phyloP scores from a whole-genome alignment of 2,888 invertebrate genomes.

The Ormyrus pomaceus region DNA sequence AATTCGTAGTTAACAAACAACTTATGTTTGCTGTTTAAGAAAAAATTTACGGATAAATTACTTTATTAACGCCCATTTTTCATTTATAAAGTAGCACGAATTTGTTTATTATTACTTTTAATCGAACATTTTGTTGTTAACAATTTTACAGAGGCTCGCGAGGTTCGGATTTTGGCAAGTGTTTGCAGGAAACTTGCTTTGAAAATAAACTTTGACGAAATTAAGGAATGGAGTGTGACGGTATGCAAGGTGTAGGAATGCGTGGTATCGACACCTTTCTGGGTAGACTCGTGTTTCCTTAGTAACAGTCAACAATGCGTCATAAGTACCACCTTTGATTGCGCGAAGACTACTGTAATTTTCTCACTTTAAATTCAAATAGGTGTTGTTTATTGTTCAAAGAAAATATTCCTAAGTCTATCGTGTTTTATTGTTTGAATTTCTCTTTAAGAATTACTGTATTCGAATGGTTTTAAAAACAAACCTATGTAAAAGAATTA shows the following conservation, averaged over 20 bases:
- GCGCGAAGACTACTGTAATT: conserved; percentile 7
- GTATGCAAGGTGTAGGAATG: conserved; percentile 46
- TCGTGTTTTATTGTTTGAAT: too few species aligned
- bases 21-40: not conserved
- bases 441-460: too few species aligned
- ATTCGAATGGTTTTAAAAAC: too few species aligned
- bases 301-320: conserved; percentile 73
- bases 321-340: conserved; percentile 35
- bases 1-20: not conserved
- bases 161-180: too few species aligned
- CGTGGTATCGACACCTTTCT: conserved; percentile 71
- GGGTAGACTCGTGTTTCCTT: conserved; percentile 67
- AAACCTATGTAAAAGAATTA: too few species aligned
- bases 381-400: too few species aligned
- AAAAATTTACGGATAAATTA: not conserved
- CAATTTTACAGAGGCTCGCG: too few species aligned
- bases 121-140: too few species aligned
- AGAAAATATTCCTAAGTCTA: too few species aligned
- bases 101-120: not conserved
- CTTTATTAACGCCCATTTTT: not conserved
- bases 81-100: not conserved
- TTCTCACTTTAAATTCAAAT: conserved; percentile 10
- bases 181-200: too few species aligned
- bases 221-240: not conserved
- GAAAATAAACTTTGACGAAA: not conserved